A percentile compares a stretch with the other conserved stretches of the same genome.
Conservation (phyloP, 1,140 invertebrate genomes). For the Lerema accius region DNA sequence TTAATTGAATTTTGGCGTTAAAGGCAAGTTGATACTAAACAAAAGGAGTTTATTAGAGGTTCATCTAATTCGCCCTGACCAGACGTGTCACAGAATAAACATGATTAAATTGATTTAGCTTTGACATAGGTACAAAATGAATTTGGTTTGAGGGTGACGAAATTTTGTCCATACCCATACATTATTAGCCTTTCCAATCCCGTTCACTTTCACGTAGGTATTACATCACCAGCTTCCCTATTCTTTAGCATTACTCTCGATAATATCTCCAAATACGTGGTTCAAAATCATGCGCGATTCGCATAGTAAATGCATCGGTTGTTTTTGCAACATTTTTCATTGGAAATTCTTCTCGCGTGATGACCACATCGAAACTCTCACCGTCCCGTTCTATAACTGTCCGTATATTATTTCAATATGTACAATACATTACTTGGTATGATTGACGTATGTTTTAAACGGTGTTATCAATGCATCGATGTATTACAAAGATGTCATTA, state of each 20-base stretch:
- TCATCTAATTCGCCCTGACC: no score
- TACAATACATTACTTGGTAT: slow-evolving; percentile 36
- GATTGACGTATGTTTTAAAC: not conserved
- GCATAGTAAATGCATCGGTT: slow-evolving; percentile 32
- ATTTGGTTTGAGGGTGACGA: no score
- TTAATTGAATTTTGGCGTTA: no score
- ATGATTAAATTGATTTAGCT: no score
- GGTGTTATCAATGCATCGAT: not conserved
- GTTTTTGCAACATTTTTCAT: slow-evolving; percentile 59
- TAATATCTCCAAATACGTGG: slow-evolving; percentile 45
- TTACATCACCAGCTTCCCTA: slow-evolving; percentile 35
- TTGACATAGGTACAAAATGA: no score
- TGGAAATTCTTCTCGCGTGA: slow-evolving; percentile 67
- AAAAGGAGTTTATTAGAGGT: no score
- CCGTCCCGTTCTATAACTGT: slow-evolving; percentile 15
- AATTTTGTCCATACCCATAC: slow-evolving; percentile 20
- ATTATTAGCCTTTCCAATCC: slow-evolving; percentile 6
- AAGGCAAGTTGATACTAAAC: no score
- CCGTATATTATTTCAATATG: slow-evolving; percentile 8
- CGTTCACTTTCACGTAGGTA: slow-evolving; percentile 36
- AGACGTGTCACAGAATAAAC: no score
- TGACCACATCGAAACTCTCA: slow-evolving; percentile 44
- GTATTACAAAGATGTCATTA: not conserved
- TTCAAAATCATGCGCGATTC: slow-evolving; percentile 31
- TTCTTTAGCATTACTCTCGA: slow-evolving; percentile 36